Evolutionary conservation across 2,797 vertebrate genomes (phyloP).

Genomic region (Carcharodon carcharias): DNA sequence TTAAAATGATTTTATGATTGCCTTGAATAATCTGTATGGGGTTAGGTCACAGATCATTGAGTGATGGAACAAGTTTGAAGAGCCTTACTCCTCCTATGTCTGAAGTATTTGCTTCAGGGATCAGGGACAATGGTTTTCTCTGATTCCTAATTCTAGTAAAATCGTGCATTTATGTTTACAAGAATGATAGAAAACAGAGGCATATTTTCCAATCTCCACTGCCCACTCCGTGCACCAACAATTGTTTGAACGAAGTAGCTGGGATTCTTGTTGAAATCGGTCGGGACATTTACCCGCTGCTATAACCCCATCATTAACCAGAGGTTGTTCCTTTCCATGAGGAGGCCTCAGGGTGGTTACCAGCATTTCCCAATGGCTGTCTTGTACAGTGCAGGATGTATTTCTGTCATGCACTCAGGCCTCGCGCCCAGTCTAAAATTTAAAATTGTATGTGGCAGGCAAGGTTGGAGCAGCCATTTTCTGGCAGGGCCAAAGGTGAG

Average conservation of each 20-base stretch:
- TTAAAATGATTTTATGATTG: not conserved
- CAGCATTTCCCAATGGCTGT: no score
- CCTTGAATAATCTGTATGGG: not conserved
- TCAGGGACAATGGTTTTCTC: not conserved
- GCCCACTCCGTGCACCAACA: no score
- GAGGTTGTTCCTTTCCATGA: not conserved
- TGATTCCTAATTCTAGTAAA: not conserved
- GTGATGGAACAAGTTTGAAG: no score
- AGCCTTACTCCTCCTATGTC: not conserved
- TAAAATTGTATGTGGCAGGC: not conserved
- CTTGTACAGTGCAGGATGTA: no score
- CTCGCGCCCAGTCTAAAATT: not conserved
- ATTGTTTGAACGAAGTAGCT: not conserved
- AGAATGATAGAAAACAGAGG: not conserved
- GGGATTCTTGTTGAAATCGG: not conserved
- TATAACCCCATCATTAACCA: not conserved
- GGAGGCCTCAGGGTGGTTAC: not conserved
- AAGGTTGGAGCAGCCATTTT: not conserved
- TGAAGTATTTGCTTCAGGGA: not conserved
- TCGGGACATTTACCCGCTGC: not conserved
- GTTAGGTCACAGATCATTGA: no score
- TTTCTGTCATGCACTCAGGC: not conserved
- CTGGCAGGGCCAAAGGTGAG: not conserved
- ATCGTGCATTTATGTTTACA: not conserved
- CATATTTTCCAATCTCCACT: not conserved